These are phyloP conservation scores for Drosophila monieri DNA, from an alignment of 2,888 invertebrate genomes.

Conservation along the genomic window DNA sequence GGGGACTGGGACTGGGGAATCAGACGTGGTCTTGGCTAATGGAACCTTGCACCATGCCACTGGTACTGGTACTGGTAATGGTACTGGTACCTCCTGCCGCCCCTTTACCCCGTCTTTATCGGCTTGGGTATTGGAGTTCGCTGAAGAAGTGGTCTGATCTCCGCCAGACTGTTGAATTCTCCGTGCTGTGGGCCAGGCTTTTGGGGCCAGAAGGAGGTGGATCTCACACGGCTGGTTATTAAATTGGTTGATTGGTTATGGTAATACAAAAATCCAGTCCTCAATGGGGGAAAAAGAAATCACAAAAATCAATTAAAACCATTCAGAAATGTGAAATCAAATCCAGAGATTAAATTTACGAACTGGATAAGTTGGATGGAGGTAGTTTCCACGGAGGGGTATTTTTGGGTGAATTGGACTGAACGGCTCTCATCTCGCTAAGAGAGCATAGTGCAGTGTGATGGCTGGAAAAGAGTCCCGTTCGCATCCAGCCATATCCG, in stretches of 20 bases:
- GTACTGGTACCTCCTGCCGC: background rate
- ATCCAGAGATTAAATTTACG: constrained; percentile 16
- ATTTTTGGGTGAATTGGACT: too few relatives aligned
- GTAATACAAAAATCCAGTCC: constrained; percentile 7
- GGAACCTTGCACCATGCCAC: constrained; percentile 61
- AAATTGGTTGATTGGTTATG: constrained; percentile 29
- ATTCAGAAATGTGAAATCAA: constrained; percentile 25
- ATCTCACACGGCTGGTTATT: constrained; percentile 7
- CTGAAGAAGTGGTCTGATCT: constrained; percentile 27
- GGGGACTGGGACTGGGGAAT: constrained; percentile 19
- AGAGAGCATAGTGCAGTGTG: background rate
- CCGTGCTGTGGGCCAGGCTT: background rate
- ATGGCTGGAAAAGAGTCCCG: constrained; percentile 4
- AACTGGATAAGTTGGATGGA: constrained; percentile 5
- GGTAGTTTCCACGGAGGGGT: background rate
- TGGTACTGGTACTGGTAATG: background rate
- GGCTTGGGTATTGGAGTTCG: background rate
- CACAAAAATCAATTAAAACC: constrained; percentile 21
- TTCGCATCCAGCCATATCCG: constrained; percentile 34
- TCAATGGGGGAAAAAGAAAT: constrained; percentile 10
- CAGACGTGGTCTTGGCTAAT: constrained; percentile 57
- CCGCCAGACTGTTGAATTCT: constrained; percentile 24
- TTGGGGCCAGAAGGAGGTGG: constrained; percentile 1
- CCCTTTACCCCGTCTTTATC: constrained; percentile 1
- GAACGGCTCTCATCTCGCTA: too few relatives aligned